phyloP scores from a whole-genome alignment of 1,140 invertebrate genomes.

The Conus betulinus region DNA sequence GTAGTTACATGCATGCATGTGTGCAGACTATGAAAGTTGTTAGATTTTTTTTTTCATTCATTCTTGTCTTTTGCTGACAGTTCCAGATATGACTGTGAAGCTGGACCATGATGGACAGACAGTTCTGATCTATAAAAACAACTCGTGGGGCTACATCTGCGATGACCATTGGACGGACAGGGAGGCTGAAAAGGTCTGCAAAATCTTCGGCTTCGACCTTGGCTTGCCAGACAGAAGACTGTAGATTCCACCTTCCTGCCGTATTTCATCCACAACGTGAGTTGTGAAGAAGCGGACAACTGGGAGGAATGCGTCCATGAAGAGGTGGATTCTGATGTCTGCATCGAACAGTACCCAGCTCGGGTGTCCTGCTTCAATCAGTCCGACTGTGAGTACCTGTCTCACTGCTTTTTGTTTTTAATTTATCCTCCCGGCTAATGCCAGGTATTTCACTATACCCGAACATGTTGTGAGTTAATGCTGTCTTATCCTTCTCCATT shows the following conservation, averaged over 20 bases:
- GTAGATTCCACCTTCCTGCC: not conserved
- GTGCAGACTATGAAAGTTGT: not conserved
- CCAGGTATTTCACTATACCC: not conserved
- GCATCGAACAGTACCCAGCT: not conserved
- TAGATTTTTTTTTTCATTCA: not conserved
- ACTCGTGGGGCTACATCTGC: conserved; percentile 21
- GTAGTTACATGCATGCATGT: not conserved
- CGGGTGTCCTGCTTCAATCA: not conserved
- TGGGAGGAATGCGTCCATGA: not conserved
- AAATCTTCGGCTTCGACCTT: not conserved
- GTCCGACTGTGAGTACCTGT: not conserved
- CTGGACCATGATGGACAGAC: not conserved
- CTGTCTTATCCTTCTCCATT: not conserved
- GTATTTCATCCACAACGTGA: conserved; percentile 8
- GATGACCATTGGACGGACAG: not conserved
- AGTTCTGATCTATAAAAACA: conserved; percentile 7
- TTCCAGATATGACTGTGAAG: conserved; percentile 2
- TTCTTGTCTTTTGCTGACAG: not conserved
- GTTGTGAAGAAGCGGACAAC: not conserved
- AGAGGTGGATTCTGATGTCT: conserved; percentile 2
- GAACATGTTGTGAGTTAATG: not conserved
- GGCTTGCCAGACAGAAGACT: not conserved
- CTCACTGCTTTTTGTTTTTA: not conserved
- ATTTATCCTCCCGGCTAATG: not conserved
- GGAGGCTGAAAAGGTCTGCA: conserved; percentile 6